Base-by-base conservation (phyloP, 2,113 vertebrate genomes). In the Oryzias celebensis region DNA sequence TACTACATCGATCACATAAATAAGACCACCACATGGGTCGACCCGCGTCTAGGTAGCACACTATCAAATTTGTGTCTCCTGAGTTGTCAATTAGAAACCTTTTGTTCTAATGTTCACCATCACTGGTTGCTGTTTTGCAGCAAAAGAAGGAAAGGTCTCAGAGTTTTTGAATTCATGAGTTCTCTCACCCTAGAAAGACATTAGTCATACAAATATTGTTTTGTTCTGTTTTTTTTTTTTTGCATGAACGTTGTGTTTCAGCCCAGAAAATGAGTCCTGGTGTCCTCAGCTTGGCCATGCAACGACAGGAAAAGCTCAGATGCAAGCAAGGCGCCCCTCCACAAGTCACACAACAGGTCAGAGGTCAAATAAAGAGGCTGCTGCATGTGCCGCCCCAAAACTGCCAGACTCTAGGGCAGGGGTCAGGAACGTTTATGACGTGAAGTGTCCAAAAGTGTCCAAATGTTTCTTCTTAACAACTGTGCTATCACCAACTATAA, bases 1-100 rank as follows among this genome's bases (percentile, higher is more conserved):
- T 98, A 95, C 94, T 98, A 95, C 92, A 96, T 98, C 93, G 96
- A 98, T 94, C 96, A 97, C 94, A 94, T 95, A 93, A 96, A 95
- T 94, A 97, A 97, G 93, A 93, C 90, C 85, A 97, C 96, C 87
- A 91, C 95, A 90, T 98, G 96, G 96, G 93, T 97, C 93, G 94
- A 96, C 93, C 95, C 96, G 89, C 92, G 94, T 90, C 85, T 90
- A 88, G 89, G 87, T 90, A 90, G 85, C 87, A 65, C 77, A 75
- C 79, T 71, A 78, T 88, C 78, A 83, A 70, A 87, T 78, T 78
- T 85, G 78, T 85, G 83, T 88, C 77, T 83, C 75, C 82, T 81
- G 62, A 85, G 77, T 80, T 87, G 79, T 88, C 78, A 81, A 75
- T 69, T 47, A 82, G 70, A 78, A 83, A 65, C 58, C 26, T 78